These are phyloP conservation scores for Luperina nickerlii DNA, from an alignment of 2,888 invertebrate species.

Conservation along the genomic window DNA sequence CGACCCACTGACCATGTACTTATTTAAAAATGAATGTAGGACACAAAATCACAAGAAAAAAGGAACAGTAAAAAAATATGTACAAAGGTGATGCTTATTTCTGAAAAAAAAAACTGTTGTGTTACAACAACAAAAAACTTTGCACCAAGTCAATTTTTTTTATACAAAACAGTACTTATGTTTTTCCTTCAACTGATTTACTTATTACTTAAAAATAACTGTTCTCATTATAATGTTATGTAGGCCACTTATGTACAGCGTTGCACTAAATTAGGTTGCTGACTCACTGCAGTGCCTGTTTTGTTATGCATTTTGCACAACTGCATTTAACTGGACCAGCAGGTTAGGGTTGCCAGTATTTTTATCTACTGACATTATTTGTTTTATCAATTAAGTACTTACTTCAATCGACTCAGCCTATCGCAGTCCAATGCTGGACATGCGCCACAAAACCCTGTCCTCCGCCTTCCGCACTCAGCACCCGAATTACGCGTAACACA, in stretches of 20 bases:
- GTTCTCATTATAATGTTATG: conserved; percentile 11
- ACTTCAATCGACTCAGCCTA: neutral
- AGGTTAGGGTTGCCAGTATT: conserved; percentile 28
- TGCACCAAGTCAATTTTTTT: too few relatives aligned
- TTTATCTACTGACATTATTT: neutral
- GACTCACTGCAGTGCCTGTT: conserved; percentile 40
- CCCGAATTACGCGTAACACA: too few relatives aligned
- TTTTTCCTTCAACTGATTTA: too few relatives aligned
- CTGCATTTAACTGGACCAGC: conserved; percentile 7
- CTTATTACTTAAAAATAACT: conserved; percentile 12
- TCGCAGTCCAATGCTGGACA: neutral
- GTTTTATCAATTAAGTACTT: neutral
- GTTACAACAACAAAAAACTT: too few relatives aligned
- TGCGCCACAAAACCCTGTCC: neutral
- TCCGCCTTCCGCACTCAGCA: neutral
- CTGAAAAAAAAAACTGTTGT: too few relatives aligned
- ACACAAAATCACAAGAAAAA: neutral
- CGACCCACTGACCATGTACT: too few relatives aligned
- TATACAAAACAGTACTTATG: too few relatives aligned
- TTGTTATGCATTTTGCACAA: conserved; percentile 14
- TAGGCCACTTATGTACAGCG: conserved; percentile 16
- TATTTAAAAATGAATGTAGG: too few relatives aligned
- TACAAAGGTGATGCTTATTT: too few relatives aligned
- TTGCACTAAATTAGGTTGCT: conserved; percentile 23
- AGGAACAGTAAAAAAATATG: too few relatives aligned